Evolutionary conservation across 2,888 invertebrate species (phyloP).

Genomic region (Matsumyia berberina): DNA sequence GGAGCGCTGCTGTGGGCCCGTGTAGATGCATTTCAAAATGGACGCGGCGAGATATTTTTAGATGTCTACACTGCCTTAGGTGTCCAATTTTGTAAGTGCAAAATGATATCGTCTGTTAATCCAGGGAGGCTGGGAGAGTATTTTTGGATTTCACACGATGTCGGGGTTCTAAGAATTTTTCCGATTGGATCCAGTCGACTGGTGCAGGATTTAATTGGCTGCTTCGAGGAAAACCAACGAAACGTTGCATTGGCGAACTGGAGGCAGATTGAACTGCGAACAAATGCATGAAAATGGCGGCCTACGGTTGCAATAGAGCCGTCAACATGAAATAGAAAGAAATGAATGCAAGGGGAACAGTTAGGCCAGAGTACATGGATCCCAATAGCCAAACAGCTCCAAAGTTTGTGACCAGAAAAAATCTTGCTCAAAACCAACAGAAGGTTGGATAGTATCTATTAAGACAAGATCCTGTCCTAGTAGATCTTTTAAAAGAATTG

Average conservation of each 20-base stretch:
- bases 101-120: slow-evolving; percentile 16
- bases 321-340: no score
- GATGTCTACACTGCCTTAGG: slow-evolving; percentile 33
- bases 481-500: no score
- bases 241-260: not conserved
- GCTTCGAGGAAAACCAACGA: not conserved
- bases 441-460: no score
- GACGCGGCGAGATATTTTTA: slow-evolving; percentile 46
- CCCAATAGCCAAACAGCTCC: no score
- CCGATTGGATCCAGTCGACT: not conserved
- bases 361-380: no score
- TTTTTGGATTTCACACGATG: slow-evolving; percentile 23
- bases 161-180: slow-evolving; percentile 22
- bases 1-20: slow-evolving; percentile 19
- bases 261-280: no score
- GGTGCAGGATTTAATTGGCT: not conserved
- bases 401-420: no score
- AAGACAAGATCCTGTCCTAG: no score
- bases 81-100: slow-evolving; percentile 25
- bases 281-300: no score
- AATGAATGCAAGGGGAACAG: no score
- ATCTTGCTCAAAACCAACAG: no score
- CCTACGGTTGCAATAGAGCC: no score
- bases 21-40: slow-evolving; percentile 9
- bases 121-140: slow-evolving; percentile 23